Evolutionary conservation across 2,888 invertebrate species (phyloP).

Genomic region (Acholoe squamosa): DNA sequence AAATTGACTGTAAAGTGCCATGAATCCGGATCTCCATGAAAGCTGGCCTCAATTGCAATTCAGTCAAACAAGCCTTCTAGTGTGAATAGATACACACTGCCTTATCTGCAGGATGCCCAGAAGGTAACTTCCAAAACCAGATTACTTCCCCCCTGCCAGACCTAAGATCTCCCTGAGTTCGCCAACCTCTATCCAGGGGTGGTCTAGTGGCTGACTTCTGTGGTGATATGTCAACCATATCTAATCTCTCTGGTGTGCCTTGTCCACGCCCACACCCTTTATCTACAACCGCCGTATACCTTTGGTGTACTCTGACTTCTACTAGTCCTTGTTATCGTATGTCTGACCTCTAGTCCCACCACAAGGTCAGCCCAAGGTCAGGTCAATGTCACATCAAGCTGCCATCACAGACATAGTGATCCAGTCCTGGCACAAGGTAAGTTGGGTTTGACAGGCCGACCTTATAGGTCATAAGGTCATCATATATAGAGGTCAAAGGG

Average conservation of each 20-base stretch:
- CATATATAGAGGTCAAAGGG: neutral
- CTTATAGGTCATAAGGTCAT: neutral
- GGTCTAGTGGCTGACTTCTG: neutral
- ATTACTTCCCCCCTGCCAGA: too few relatives aligned
- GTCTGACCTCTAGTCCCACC: neutral
- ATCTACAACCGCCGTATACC: neutral
- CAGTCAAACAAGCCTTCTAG: too few relatives aligned
- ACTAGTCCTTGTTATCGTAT: neutral
- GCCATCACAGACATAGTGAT: neutral
- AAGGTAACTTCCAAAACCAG: too few relatives aligned
- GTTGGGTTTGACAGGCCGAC: neutral
- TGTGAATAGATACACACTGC: too few relatives aligned
- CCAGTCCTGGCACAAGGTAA: neutral
- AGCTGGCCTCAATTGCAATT: too few relatives aligned
- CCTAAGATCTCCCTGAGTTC: too few relatives aligned
- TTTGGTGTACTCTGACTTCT: neutral
- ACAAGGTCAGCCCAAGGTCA: constrained; percentile 13
- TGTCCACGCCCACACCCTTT: neutral
- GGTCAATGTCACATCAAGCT: neutral
- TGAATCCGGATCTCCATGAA: too few relatives aligned
- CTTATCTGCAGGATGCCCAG: too few relatives aligned
- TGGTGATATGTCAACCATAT: neutral
- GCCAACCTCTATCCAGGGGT: too few relatives aligned
- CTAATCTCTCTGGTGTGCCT: neutral
- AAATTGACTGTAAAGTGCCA: too few relatives aligned